Conservation (phyloP, 2,113 vertebrate genomes). For the Phalacrocorax brasilianus region DNA sequence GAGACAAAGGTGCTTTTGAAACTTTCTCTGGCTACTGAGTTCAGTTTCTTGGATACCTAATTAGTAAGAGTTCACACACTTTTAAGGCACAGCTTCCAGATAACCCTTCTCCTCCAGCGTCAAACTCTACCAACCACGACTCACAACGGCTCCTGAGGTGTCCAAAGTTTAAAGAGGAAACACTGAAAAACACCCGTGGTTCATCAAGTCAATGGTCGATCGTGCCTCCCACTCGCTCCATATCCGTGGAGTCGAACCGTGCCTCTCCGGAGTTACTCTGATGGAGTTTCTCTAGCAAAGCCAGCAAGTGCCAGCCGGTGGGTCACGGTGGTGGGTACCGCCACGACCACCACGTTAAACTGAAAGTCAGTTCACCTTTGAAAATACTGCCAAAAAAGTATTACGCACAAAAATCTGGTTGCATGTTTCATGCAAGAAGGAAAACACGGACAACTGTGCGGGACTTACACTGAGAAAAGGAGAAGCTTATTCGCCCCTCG, state of each 20-base stretch:
- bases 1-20: slow-evolving; percentile 43
- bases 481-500: neutral
- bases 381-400: neutral
- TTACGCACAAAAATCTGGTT: rapidly evolving
- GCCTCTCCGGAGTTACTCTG: too few species aligned
- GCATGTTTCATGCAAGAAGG: neutral
- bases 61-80: neutral
- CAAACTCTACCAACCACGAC: neutral
- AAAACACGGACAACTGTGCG: neutral
- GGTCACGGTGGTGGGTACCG: neutral
- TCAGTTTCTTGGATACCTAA: neutral
- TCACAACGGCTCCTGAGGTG: neutral
- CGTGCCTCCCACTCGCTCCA: neutral
- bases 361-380: neutral
- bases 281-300: neutral
- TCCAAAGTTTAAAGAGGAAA: neutral
- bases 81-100: neutral
- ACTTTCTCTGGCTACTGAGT: neutral
- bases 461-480: neutral
- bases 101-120: neutral
- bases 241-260: rapidly evolving
- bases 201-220: neutral
- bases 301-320: neutral
- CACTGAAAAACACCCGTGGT: neutral
- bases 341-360: rapidly evolving